Percentiles rank a stretch among this genome's conserved stretches.
Conservation (phyloP, 1,140 invertebrate species). For the Telenomus remus region DNA sequence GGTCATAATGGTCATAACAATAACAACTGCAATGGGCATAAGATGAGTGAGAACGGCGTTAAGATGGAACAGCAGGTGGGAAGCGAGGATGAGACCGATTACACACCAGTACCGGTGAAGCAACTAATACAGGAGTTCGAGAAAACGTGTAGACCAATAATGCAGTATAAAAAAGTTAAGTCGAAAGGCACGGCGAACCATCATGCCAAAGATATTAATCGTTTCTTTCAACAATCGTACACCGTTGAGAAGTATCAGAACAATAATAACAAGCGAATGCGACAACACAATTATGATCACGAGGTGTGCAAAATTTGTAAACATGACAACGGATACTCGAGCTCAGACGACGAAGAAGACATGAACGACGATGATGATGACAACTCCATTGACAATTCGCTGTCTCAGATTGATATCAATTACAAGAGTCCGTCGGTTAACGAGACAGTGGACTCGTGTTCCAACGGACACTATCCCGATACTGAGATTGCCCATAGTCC, state of each 20-base stretch:
- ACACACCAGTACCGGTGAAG: conserved; percentile 79
- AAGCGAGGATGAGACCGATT: conserved; percentile 67
- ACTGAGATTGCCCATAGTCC: conserved; percentile 5
- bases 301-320: conserved; percentile 31
- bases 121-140: conserved; percentile 80
- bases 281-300: conserved; percentile 20
- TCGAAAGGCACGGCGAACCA: conserved; percentile 62
- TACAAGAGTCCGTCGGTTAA: conserved; percentile 4
- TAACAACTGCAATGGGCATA: conserved; percentile 1
- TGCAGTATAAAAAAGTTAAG: conserved; percentile 77
- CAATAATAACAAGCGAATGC: conserved; percentile 2
- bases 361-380: conserved; percentile 62
- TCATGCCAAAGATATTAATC: conserved; percentile 64
- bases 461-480: conserved; percentile 44
- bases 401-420: conserved; percentile 49
- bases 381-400: conserved; percentile 59
- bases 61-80: conserved; percentile 2
- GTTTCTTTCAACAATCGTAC: conserved; percentile 66
- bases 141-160: conserved; percentile 76
- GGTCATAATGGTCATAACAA: no score
- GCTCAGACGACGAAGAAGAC: conserved; percentile 52
- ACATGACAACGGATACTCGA: conserved; percentile 40
- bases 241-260: conserved; percentile 49
- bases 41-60: conserved; percentile 9
- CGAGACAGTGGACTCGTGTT: conserved; percentile 17